Conservation (phyloP, 1,140 invertebrate species). For the Diprion similis region DNA sequence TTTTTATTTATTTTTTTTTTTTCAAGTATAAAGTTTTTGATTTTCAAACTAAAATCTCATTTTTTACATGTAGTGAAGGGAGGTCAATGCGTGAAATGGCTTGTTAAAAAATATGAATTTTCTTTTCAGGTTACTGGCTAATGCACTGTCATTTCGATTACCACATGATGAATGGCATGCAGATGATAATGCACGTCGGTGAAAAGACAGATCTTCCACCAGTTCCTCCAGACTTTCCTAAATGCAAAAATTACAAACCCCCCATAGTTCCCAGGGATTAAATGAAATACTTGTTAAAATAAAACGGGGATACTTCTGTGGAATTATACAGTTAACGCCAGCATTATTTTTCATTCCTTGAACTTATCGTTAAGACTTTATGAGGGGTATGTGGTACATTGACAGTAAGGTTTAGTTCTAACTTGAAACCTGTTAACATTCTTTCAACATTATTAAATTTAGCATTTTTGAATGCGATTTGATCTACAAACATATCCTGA, state of each 20-base stretch:
- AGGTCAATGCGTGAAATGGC: not conserved
- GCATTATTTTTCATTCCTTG: not conserved
- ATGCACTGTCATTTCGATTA: conserved; percentile 65
- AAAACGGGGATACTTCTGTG: not conserved
- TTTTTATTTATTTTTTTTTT: no score
- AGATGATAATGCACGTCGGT: conserved; percentile 60
- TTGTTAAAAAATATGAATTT: not conserved
- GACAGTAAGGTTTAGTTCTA: no score
- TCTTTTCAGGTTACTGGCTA: conserved; percentile 58
- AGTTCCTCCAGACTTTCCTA: conserved; percentile 57
- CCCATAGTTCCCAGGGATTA: not conserved
- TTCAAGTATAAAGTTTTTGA: no score
- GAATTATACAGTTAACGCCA: not conserved
- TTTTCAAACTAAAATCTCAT: not conserved
- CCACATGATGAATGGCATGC: conserved; percentile 63
- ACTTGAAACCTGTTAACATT: no score
- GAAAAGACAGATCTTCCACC: conserved; percentile 50
- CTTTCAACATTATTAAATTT: no score
- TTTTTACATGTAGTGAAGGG: conserved; percentile 1
- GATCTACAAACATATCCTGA: no score
- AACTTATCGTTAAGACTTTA: not conserved
- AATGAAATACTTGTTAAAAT: not conserved
- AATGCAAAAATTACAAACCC: conserved; percentile 46
- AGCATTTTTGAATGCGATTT: no score
- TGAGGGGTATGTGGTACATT: not conserved